Base-by-base conservation (phyloP, 2,113 vertebrate genomes). In the Stigmatopora argus region DNA sequence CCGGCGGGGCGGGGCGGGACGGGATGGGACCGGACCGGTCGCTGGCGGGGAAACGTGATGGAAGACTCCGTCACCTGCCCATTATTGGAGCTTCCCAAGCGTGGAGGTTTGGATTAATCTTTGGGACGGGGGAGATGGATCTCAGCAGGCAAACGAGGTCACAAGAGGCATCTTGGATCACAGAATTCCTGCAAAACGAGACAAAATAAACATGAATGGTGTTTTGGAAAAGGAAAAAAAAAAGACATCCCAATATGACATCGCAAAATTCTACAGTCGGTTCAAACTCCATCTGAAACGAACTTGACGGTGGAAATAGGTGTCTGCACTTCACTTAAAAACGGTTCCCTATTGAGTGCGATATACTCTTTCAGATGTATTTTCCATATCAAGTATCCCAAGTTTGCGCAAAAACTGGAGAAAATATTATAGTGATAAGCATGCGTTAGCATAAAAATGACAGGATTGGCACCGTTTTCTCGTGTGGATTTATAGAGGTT, bases 31-130 rank as follows among this genome's bases (percentile, higher is more conserved):
- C 21, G 86, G 92, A 89, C 79, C 80, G 85, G 81, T 81, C 73
- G 89, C 76, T 75, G 74, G 64, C 26, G 70, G 65, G 77, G 65
- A 78, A 56, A 76, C 65, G 77, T 78, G 78, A 84, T 78, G 75
- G 78, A 83, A 44, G 74, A 80, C 78, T 78, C 80, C 80, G 85
- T 88, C 91, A 85, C 88, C 86, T 86, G 86, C 80, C 88, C 84
- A 80, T 88, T 81, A 85, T 70, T 71, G 35, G 57, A 74, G 76
- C 73, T 71, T 67, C 65, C 73, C 87, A 69, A 79, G 81, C 82
- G 70, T 82, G 65, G 61, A 48, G 79, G 65, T 57, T 78, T 51
- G 1, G 21, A 45, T 69, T 56, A 59, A 12, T 75, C 55, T 73
- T 77, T 73, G 76, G 79, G 80, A 86, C 73, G 83, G 84, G 83